Conservation (phyloP, 2,888 invertebrate species). For the Stenichneumon culpator region DNA sequence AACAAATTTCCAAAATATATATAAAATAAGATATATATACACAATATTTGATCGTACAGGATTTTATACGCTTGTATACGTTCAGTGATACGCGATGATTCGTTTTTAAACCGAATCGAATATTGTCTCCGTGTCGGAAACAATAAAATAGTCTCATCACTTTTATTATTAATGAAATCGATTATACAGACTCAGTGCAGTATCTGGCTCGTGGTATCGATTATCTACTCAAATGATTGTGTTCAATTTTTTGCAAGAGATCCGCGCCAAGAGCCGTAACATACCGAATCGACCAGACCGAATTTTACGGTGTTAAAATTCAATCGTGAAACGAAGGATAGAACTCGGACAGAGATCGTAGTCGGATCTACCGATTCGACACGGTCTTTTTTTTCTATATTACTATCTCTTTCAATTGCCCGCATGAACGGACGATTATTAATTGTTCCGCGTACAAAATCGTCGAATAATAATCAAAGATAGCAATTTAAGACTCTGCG, state of each 20-base stretch:
- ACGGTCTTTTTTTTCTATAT: slow-evolving; percentile 11
- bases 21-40: too few species aligned
- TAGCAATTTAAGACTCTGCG: slow-evolving; percentile 46
- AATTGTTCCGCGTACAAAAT: slow-evolving; percentile 25
- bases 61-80: not conserved
- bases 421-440: slow-evolving; percentile 6
- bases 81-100: slow-evolving; percentile 4
- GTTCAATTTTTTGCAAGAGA: slow-evolving; percentile 7
- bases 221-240: slow-evolving; percentile 21
- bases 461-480: slow-evolving; percentile 21
- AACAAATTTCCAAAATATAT: too few species aligned
- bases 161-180: slow-evolving; percentile 41
- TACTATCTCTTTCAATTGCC: slow-evolving; percentile 18
- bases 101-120: slow-evolving; percentile 48
- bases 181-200: slow-evolving; percentile 1
- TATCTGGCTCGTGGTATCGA: slow-evolving; percentile 4
- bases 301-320: slow-evolving; percentile 9
- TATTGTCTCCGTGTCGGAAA: slow-evolving; percentile 55
- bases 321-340: slow-evolving; percentile 4
- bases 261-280: not conserved
- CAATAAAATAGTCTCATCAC: slow-evolving; percentile 31
- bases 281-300: not conserved
- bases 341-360: not conserved
- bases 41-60: not conserved
- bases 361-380: slow-evolving; percentile 38